These are phyloP conservation scores for Empidonax alnorum DNA, from an alignment of 2,113 vertebrate genomes.

Conservation along the genomic window DNA sequence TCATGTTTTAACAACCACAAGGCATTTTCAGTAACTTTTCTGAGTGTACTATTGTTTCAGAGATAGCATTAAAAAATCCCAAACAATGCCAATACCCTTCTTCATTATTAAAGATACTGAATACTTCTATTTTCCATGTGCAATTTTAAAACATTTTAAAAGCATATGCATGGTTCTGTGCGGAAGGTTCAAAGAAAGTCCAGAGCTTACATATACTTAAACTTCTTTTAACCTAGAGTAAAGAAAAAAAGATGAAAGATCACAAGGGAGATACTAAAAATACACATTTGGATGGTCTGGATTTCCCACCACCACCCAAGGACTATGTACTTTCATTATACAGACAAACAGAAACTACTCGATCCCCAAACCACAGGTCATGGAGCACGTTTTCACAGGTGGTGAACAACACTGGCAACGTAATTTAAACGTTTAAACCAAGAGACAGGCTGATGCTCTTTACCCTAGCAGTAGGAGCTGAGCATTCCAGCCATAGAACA, in stretches of 20 bases:
- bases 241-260: not conserved
- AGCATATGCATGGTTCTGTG: not conserved
- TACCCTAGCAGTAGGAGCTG: too few relatives aligned
- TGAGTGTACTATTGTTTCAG: not conserved
- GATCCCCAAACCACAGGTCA: not conserved
- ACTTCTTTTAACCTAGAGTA: not conserved
- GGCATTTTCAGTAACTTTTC: not conserved
- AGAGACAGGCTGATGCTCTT: too few relatives aligned
- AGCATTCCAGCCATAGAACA: not conserved
- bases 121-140: rapidly evolving
- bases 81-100: not conserved
- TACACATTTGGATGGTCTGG: too few relatives aligned
- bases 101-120: not conserved
- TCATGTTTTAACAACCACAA: not conserved
- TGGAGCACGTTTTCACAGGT: not conserved
- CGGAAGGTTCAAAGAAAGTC: not conserved
- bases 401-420: not conserved
- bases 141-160: not conserved
- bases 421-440: not conserved
- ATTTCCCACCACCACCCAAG: rapidly evolving
- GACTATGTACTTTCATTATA: not conserved
- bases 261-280: not conserved
- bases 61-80: not conserved
- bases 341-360: not conserved
- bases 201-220: not conserved